A percentile compares a stretch with the other conserved stretches of the same genome.
phyloP scores from a whole-genome alignment of 2,888 invertebrate genomes.

The Tineola bisselliella region DNA sequence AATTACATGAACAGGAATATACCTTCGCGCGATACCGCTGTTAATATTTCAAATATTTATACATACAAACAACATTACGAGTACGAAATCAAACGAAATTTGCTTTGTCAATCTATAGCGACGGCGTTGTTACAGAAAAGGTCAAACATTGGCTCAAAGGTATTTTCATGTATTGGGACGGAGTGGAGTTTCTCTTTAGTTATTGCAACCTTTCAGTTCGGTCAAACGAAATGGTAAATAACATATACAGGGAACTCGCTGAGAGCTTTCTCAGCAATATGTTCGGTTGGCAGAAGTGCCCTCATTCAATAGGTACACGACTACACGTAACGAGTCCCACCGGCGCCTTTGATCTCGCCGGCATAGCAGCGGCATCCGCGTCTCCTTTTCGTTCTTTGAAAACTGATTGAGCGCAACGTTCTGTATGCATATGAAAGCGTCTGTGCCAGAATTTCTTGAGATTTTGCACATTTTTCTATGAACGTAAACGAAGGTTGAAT shows the following conservation, averaged over 20 bases:
- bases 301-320: constrained; percentile 14
- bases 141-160: constrained; percentile 5
- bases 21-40: neutral
- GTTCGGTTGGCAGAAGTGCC: constrained; percentile 10
- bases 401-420: constrained; percentile 59
- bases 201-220: constrained; percentile 12
- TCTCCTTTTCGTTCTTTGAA: constrained; percentile 52
- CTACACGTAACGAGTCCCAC: constrained; percentile 32
- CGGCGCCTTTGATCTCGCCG: constrained; percentile 43
- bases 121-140: neutral
- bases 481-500: constrained; percentile 9
- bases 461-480: constrained; percentile 33
- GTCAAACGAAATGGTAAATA: constrained; percentile 16
- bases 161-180: constrained; percentile 6
- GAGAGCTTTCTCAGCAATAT: constrained; percentile 11
- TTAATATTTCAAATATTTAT: neutral
- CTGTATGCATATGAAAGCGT: constrained; percentile 60
- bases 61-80: neutral
- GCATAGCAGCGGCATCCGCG: constrained; percentile 27
- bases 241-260: neutral
- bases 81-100: neutral
- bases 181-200: constrained; percentile 10
- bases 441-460: constrained; percentile 30
- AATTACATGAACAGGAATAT: neutral
- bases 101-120: neutral